Conservation (phyloP, 2,888 invertebrate species). For the Dryococelus australis region DNA sequence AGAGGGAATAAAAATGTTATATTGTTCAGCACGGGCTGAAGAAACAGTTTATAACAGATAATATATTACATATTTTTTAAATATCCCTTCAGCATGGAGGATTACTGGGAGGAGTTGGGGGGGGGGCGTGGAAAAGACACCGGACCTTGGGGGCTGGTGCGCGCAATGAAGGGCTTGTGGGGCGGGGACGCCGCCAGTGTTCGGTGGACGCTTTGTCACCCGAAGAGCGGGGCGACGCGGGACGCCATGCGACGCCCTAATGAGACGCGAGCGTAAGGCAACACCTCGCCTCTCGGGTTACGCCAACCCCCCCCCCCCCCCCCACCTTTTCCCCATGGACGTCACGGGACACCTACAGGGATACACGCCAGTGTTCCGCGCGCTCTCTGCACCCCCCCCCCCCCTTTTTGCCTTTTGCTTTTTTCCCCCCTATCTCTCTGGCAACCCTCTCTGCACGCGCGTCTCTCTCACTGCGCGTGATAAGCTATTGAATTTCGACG, state of each 20-base stretch:
- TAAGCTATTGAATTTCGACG: constrained; percentile 45
- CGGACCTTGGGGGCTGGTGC: too few species aligned
- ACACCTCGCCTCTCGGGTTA: neutral
- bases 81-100: too few species aligned
- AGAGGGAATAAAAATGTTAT: too few species aligned
- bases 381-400: neutral
- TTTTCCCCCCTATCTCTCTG: too few species aligned
- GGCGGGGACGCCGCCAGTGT: neutral
- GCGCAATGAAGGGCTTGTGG: neutral
- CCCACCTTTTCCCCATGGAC: neutral
- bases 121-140: too few species aligned
- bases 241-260: constrained; percentile 11
- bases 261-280: neutral
- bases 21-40: too few species aligned
- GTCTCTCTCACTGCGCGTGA: constrained; percentile 41
- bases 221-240: neutral
- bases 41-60: too few species aligned
- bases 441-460: neutral
- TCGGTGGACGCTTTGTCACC: neutral
- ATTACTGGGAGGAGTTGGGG: too few species aligned
- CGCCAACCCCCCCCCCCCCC: neutral
- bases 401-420: neutral
- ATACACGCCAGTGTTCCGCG: neutral
- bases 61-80: too few species aligned
- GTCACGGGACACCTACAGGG: constrained; percentile 6